Evolutionary conservation across 2,888 invertebrate genomes (phyloP).

Genomic region (Nowickia ferox): DNA sequence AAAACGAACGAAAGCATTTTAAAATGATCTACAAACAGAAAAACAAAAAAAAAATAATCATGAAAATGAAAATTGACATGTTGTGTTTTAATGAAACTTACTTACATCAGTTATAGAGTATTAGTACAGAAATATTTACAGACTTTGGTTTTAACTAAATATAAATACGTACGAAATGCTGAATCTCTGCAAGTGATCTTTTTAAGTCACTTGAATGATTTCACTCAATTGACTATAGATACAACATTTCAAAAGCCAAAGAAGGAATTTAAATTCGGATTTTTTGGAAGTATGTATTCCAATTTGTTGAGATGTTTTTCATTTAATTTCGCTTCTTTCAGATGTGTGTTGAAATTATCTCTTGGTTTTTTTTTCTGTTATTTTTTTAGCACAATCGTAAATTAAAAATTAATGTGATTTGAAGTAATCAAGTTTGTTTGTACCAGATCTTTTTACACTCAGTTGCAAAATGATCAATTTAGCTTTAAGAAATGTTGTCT

Average conservation of each 20-base stretch:
- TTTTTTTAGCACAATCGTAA: neutral
- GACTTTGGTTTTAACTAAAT: neutral
- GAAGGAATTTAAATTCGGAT: too few relatives aligned
- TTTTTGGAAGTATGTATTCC: too few relatives aligned
- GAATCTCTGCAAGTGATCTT: neutral
- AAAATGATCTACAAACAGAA: conserved; percentile 6
- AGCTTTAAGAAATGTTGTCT: conserved; percentile 32
- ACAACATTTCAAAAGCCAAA: neutral
- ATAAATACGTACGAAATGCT: neutral
- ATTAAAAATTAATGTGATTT: conserved; percentile 6
- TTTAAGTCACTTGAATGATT: neutral
- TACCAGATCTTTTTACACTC: too few relatives aligned
- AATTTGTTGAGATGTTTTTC: too few relatives aligned
- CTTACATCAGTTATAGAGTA: conserved; percentile 1
- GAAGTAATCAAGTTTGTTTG: conserved; percentile 6
- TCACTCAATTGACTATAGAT: neutral
- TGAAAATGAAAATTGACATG: conserved; percentile 20
- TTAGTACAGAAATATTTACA: conserved; percentile 40
- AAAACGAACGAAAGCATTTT: conserved; percentile 1
- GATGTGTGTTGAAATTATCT: too few relatives aligned
- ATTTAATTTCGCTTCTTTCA: too few relatives aligned
- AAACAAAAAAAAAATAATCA: neutral
- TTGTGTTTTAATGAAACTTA: conserved; percentile 24
- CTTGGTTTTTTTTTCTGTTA: neutral
- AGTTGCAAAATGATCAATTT: conserved; percentile 39